Evolutionary conservation across 2,113 vertebrate genomes (phyloP).

Genomic region (Capreolus pygargus): DNA sequence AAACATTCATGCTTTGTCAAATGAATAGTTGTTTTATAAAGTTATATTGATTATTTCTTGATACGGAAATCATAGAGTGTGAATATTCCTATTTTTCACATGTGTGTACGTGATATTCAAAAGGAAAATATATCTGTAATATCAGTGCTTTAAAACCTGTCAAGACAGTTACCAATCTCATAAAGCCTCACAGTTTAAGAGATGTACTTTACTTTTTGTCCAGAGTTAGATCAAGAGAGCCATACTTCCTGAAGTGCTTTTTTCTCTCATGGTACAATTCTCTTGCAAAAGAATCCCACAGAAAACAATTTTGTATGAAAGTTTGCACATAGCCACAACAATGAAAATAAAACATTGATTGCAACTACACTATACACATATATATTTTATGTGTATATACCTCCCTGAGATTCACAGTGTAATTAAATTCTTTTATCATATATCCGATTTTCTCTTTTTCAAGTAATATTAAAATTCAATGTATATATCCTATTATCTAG

Average conservation of each 20-base stretch:
- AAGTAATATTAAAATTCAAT: conserved; percentile 1
- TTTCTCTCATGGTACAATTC: not conserved
- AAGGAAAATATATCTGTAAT: not conserved
- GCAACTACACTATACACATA: not conserved
- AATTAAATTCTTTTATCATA: conserved; percentile 22
- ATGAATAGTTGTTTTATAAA: not conserved
- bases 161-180: not conserved
- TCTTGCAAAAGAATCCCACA: not conserved
- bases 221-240: not conserved
- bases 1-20: not conserved
- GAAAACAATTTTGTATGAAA: not conserved
- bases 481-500: not conserved
- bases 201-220: not conserved
- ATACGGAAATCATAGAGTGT: not conserved
- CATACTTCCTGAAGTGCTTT: not conserved
- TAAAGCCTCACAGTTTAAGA: not conserved
- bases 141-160: conserved; percentile 1
- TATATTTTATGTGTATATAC: not conserved
- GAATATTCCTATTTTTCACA: not conserved
- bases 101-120: not conserved
- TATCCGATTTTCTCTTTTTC: conserved; percentile 29
- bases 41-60: not conserved
- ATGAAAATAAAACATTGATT: conserved; percentile 1
- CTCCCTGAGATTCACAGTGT: not conserved
- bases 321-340: not conserved